Conservation (phyloP, 2,888 invertebrate genomes). For the Oxyscelio sp. region DNA sequence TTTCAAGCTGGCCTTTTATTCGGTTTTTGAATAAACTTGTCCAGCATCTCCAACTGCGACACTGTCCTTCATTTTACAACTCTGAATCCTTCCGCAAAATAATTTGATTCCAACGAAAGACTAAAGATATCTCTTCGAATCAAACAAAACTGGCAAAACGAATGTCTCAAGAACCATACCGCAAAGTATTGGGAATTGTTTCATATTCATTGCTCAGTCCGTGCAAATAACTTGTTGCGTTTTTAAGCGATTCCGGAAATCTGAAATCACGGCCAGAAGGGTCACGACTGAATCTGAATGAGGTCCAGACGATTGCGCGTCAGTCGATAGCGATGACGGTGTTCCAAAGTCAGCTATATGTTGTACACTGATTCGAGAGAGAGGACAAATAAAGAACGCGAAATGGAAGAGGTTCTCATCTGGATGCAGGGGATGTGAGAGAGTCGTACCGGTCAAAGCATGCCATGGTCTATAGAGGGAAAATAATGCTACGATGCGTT, state of each 20-base stretch:
- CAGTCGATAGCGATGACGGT: neutral
- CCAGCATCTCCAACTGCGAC: too few species aligned
- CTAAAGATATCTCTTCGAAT: too few species aligned
- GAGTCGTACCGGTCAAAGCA: constrained; percentile 56
- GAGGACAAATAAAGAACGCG: constrained; percentile 49
- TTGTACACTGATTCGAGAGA: constrained; percentile 24
- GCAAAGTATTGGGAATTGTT: too few species aligned
- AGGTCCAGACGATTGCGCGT: constrained; percentile 1
- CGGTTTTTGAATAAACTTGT: too few species aligned
- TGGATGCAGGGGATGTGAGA: constrained; percentile 64
- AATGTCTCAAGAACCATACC: too few species aligned
- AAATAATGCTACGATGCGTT: constrained; percentile 71
- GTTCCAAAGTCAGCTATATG: constrained; percentile 37
- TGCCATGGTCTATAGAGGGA: constrained; percentile 59
- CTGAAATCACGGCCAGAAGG: neutral
- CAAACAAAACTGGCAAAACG: too few species aligned
- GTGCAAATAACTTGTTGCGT: neutral
- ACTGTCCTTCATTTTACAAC: too few species aligned
- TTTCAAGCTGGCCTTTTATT: too few species aligned
- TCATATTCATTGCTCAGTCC: too few species aligned
- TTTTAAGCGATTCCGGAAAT: constrained; percentile 9
- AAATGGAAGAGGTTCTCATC: constrained; percentile 55
- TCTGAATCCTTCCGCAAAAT: too few species aligned
- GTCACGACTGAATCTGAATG: neutral
- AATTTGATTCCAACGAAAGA: too few species aligned